phyloP scores from a whole-genome alignment of 1,140 invertebrate species.

The Temnothorax nylanderi region DNA sequence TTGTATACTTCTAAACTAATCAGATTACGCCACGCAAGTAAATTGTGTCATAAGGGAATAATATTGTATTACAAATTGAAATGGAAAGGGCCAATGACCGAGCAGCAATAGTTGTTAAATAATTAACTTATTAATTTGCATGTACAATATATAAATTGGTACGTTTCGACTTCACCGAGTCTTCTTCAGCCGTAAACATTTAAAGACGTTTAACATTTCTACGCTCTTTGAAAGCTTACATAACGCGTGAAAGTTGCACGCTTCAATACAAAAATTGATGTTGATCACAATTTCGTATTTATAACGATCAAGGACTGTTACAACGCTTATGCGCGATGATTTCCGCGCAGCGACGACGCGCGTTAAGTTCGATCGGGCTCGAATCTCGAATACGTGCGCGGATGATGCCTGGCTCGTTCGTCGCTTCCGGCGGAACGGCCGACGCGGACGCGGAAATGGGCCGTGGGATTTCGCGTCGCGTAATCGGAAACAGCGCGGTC shows the following conservation, averaged over 20 bases:
- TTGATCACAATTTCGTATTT: not conserved
- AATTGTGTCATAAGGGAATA: not conserved
- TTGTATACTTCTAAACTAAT: constrained; percentile 14
- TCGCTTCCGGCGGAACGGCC: constrained; percentile 1
- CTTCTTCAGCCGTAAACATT: too few relatives aligned
- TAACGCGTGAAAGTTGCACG: too few relatives aligned
- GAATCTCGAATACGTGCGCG: constrained; percentile 4
- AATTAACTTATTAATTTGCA: too few relatives aligned
- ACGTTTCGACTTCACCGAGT: too few relatives aligned
- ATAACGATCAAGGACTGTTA: not conserved
- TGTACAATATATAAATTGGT: too few relatives aligned
- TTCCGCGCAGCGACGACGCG: constrained; percentile 1
- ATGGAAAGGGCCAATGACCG: too few relatives aligned
- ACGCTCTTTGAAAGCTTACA: not conserved
- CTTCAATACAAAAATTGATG: not conserved
- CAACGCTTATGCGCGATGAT: not conserved
- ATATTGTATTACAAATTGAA: not conserved
- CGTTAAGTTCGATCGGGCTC: not conserved
- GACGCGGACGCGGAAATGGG: constrained; percentile 37
- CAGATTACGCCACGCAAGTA: not conserved
- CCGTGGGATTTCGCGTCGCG: constrained; percentile 42
- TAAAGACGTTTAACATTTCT: too few relatives aligned
- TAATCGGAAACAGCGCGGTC: constrained; percentile 51
- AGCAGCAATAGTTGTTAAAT: too few relatives aligned
- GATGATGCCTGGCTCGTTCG: constrained; percentile 12